A percentile compares a stretch with the other conserved stretches of the same genome.
Conservation (phyloP, 92 coral and sea anemone species). For the Phenganax stokvisi region DNA sequence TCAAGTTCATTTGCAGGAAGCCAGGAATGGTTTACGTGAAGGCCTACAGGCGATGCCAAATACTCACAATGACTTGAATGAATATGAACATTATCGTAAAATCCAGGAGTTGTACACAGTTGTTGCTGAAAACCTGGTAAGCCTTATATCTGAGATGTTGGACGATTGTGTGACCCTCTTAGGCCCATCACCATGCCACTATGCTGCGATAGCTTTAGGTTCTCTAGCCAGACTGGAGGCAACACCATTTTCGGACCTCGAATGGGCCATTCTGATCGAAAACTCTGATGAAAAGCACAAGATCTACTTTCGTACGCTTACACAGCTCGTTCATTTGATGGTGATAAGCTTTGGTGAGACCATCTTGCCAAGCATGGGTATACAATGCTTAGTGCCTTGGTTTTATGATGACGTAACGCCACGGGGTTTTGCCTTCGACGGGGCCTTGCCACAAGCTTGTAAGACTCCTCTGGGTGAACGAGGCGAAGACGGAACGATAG, state of each 20-base stretch:
- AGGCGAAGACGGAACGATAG: neutral
- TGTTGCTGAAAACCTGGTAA: constrained; percentile 14
- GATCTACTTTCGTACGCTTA: constrained; percentile 14
- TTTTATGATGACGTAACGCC: constrained; percentile 35
- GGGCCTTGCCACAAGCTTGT: constrained; percentile 25
- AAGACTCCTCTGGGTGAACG: constrained; percentile 22
- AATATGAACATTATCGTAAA: constrained; percentile 18
- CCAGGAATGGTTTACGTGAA: neutral
- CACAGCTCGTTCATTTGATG: constrained; percentile 31
- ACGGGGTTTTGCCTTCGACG: constrained; percentile 26
- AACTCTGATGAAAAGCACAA: constrained; percentile 15
- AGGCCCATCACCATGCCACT: constrained; percentile 26
- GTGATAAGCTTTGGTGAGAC: constrained; percentile 33
- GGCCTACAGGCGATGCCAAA: constrained; percentile 14
- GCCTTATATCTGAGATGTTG: constrained; percentile 25
- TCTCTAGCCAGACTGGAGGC: constrained; percentile 32
- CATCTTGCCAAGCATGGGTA: constrained; percentile 26
- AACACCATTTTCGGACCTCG: constrained; percentile 31
- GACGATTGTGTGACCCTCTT: constrained; percentile 11
- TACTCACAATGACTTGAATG: neutral
- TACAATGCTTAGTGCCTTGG: constrained; percentile 21
- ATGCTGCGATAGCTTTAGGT: constrained; percentile 28
- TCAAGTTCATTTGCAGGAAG: neutral
- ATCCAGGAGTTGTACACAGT: constrained; percentile 33
- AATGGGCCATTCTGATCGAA: constrained; percentile 20